These are phyloP conservation scores for Drosophila ironensis DNA, from an alignment of 1,140 invertebrate genomes.

Conservation along the genomic window DNA sequence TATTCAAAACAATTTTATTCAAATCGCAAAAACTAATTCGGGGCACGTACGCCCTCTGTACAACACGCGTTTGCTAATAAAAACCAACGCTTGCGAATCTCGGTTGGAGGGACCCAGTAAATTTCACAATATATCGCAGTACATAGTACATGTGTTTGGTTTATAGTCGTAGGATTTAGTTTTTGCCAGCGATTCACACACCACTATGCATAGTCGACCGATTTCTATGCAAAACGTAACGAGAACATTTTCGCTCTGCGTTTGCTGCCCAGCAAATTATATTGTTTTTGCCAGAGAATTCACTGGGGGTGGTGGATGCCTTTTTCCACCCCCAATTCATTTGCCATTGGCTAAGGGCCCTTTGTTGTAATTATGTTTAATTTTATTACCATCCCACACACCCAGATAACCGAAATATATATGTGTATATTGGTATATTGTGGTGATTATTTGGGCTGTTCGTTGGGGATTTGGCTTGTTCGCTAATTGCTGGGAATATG, in stretches of 20 bases:
- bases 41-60: constrained; percentile 56
- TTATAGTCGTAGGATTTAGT: constrained; percentile 57
- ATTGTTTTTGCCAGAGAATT: constrained; percentile 44
- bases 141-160: constrained; percentile 10
- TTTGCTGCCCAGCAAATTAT: constrained; percentile 67
- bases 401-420: neutral
- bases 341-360: constrained; percentile 40
- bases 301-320: neutral
- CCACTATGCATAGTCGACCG: constrained; percentile 38
- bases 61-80: constrained; percentile 64
- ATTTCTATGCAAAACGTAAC: constrained; percentile 42
- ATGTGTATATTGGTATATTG: constrained; percentile 2
- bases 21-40: constrained; percentile 79
- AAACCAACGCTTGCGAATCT: constrained; percentile 44
- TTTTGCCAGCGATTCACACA: constrained; percentile 70
- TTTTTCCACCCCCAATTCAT: constrained; percentile 33
- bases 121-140: constrained; percentile 11
- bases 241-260: constrained; percentile 58
- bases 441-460: constrained; percentile 33
- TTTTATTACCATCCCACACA: constrained; percentile 53
- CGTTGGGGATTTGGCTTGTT: constrained; percentile 24
- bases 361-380: constrained; percentile 76
- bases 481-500: constrained; percentile 26
- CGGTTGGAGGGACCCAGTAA: constrained; percentile 23
- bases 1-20: constrained; percentile 79